phyloP scores from a whole-genome alignment of 1,140 invertebrate species.

The Callitettix versicolor region DNA sequence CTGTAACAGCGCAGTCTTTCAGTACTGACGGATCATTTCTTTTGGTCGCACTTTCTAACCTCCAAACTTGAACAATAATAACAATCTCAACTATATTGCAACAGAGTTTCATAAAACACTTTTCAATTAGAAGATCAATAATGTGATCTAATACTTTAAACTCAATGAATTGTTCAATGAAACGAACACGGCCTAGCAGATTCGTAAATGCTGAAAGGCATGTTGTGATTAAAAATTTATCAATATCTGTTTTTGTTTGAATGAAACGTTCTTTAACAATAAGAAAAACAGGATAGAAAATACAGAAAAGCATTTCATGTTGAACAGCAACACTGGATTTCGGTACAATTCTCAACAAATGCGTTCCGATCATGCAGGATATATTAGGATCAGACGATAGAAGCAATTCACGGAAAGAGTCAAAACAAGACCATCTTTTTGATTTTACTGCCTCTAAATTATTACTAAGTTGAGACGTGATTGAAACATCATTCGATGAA shows the following conservation, averaged over 20 bases:
- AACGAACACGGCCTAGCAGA: conserved; percentile 40
- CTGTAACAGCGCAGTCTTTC: no score
- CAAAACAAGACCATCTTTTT: conserved; percentile 29
- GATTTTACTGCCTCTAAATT: conserved; percentile 6
- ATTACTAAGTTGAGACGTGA: conserved; percentile 6
- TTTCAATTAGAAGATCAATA: conserved; percentile 38
- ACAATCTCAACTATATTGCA: conserved; percentile 49
- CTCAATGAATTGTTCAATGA: conserved; percentile 46
- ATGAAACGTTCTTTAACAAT: conserved; percentile 39
- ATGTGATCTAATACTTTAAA: conserved; percentile 43
- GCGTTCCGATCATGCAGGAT: conserved; percentile 42
- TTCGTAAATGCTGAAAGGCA: conserved; percentile 48
- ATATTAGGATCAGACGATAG: conserved; percentile 42
- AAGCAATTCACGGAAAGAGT: conserved; percentile 44
- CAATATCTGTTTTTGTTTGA: conserved; percentile 34
- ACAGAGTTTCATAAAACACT: conserved; percentile 44
- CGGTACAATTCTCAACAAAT: conserved; percentile 45
- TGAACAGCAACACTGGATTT: conserved; percentile 41
- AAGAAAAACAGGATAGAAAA: conserved; percentile 49
- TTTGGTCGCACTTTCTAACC: background rate
- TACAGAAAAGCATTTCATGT: conserved; percentile 43
- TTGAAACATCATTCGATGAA: conserved; percentile 7
- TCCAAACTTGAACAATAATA: conserved; percentile 44
- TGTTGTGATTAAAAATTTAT: conserved; percentile 46
- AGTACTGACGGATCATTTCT: no score